Evolutionary conservation across 1,140 invertebrate species (phyloP), one percentile per base, ranked within the genome.

Genomic region (Drosophila miranda): DNA sequence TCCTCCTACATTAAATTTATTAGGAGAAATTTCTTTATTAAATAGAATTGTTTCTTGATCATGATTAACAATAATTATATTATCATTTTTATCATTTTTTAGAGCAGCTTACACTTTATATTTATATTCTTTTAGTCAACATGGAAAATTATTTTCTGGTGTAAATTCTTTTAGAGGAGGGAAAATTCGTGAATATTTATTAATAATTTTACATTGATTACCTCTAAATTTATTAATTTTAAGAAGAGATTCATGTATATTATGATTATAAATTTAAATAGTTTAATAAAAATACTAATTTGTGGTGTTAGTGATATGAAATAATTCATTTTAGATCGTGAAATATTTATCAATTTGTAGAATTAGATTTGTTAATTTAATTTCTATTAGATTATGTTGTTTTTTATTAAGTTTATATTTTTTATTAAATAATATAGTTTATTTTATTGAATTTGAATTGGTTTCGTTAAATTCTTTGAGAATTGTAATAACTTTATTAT

Each of bases 11-110:
- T 78, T 91, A 74, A 92, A 92, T 91, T 90, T 91, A 75, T 75
- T 91, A 68, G 92, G 93, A 1, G 93, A 94, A 91, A 92, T 94
- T 92, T 89, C 91, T 56, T 92, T 94, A 91, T 91, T 94, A 90
- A 93, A 92, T 92, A 91, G 91, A 83, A 90, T 93, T 88, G 54
- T 93, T 61, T 89, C 78, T 38, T 93, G 91, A 90, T 92, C 83
- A 42, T 91, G 74, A 74, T 67, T 89, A 66, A 89, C 78, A 49
- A 92, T 92, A 91, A 66, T 93, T 87, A 89, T 91, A 72, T 90
- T 93, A 16, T 16, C 16, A 16, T 16, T 16, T 16, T 16, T 16
- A 16, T 16, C 16, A 16, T 16, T 16, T 16, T 16, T 16, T 16
- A 16, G 16, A 16, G 16, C 16, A 1, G 16, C 16, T 1, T 16